Percentiles rank a stretch among this genome's conserved stretches.
phyloP scores from a whole-genome alignment of 37 sponge, comb jelly and placozoan species.

The Crambe crambe region DNA sequence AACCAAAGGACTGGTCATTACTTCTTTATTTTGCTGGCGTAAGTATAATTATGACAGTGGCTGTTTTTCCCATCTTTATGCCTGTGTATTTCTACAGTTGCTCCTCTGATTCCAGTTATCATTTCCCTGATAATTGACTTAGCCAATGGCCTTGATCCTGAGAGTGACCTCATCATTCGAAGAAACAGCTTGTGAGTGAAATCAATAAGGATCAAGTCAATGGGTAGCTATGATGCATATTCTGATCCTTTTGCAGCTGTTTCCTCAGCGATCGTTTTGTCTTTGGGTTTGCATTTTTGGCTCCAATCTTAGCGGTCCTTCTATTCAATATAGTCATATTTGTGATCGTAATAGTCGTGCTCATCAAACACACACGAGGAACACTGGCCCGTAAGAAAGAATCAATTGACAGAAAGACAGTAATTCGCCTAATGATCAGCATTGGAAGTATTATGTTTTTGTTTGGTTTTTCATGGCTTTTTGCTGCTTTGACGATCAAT shows the following conservation, averaged over 20 bases:
- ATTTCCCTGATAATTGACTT: constrained; percentile 27
- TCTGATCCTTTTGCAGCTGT: constrained; percentile 13
- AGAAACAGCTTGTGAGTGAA: constrained; percentile 8
- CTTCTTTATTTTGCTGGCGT: constrained; percentile 58
- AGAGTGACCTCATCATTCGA: constrained; percentile 4
- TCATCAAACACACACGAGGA: constrained; percentile 25
- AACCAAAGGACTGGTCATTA: constrained; percentile 16
- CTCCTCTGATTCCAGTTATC: constrained; percentile 19
- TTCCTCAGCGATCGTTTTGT: constrained; percentile 25
- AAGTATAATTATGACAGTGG: background rate
- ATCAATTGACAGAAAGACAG: background rate
- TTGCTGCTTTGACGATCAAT: constrained; percentile 26
- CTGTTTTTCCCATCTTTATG: background rate
- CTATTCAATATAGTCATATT: constrained; percentile 6
- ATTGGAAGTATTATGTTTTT: constrained; percentile 35
- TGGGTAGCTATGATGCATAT: background rate
- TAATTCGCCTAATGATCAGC: constrained; percentile 19
- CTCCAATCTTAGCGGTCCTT: constrained; percentile 10
- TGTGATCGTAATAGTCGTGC: background rate
- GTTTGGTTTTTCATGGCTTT: constrained; percentile 31
- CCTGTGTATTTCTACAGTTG: constrained; percentile 8
- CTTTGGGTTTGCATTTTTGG: constrained; percentile 31
- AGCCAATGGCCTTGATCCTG: background rate
- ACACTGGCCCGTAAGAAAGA: background rate
- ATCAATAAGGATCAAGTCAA: background rate